Percentiles rank a stretch among this genome's conserved stretches.
Conservation (phyloP, 2,797 vertebrate species). For the Bradypodion ventrale region DNA sequence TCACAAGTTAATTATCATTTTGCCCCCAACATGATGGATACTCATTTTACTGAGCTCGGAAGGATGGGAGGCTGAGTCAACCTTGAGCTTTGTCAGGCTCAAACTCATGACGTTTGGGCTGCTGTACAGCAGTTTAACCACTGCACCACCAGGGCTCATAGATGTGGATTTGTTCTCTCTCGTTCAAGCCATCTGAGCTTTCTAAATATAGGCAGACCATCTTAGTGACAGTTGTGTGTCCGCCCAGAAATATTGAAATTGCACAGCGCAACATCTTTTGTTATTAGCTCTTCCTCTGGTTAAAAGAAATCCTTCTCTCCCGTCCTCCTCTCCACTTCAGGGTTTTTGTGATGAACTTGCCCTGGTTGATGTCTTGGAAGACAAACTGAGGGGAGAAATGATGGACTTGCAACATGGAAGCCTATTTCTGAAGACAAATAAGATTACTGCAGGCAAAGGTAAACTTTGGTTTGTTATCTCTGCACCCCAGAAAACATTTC, state of each 20-base stretch:
- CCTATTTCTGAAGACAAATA: slow-evolving; percentile 92
- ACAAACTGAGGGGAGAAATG: slow-evolving; percentile 94
- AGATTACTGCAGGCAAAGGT: slow-evolving; percentile 94
- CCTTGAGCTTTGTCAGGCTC: too few species aligned
- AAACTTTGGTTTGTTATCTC: neutral
- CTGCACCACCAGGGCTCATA: too few species aligned
- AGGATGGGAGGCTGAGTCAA: too few species aligned
- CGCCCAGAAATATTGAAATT: neutral
- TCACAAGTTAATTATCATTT: too few species aligned
- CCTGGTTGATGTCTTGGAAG: slow-evolving; percentile 93
- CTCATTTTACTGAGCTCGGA: too few species aligned
- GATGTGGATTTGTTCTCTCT: neutral
- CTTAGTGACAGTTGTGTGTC: neutral
- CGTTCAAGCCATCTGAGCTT: neutral
- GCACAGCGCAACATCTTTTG: rapidly evolving
- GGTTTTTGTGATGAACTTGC: slow-evolving; percentile 91
- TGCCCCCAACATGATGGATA: too few species aligned
- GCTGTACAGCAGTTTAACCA: neutral
- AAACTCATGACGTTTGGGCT: too few species aligned
- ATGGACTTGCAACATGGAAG: slow-evolving; percentile 96
- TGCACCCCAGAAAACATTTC: neutral
- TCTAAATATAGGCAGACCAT: too few species aligned
- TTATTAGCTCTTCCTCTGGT: neutral
- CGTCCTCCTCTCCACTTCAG: slow-evolving; percentile 64
- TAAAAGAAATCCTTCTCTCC: too few species aligned